Conservation (phyloP, 2,797 vertebrate genomes). For the Chromobotia macracanthus region DNA sequence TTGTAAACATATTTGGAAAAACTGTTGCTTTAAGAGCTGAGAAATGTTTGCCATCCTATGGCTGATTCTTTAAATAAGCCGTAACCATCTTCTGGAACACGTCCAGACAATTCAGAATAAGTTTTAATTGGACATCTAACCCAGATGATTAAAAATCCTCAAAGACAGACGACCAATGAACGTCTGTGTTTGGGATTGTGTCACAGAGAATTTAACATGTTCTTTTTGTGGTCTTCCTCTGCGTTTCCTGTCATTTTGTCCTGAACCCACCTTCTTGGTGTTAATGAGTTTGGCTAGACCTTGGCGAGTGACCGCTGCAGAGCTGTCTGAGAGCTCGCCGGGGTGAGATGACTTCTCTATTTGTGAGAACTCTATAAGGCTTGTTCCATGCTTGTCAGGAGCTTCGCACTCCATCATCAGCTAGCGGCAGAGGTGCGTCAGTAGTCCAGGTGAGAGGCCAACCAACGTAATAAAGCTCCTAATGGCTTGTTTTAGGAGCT, state of each 20-base stretch:
- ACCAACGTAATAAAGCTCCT: conserved; percentile 44
- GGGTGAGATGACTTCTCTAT: conserved; percentile 29
- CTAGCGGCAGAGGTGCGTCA: conserved; percentile 8
- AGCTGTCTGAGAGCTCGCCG: background rate
- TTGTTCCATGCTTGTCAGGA: conserved; percentile 15
- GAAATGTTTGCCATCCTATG: too few relatives aligned
- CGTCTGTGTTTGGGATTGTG: background rate
- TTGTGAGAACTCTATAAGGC: conserved; percentile 15
- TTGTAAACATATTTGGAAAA: too few relatives aligned
- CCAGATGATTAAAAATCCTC: background rate
- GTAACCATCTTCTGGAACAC: too few relatives aligned
- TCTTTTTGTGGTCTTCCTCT: background rate
- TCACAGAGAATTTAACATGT: background rate
- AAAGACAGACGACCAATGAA: conserved; percentile 11
- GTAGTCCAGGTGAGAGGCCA: conserved; percentile 45
- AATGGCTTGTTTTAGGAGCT: conserved; percentile 56
- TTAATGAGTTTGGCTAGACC: conserved; percentile 27
- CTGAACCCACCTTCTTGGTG: conserved; percentile 2
- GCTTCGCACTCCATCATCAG: conserved; percentile 18
- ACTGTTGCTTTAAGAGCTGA: background rate
- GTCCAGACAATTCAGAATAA: too few relatives aligned
- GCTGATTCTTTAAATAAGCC: too few relatives aligned
- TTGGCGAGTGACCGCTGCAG: background rate
- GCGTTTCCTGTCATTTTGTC: conserved; percentile 19
- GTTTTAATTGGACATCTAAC: too few relatives aligned